These are phyloP conservation scores for Platynereis dumerilii DNA, from an alignment of 2,888 invertebrate species.

Conservation along the genomic window DNA sequence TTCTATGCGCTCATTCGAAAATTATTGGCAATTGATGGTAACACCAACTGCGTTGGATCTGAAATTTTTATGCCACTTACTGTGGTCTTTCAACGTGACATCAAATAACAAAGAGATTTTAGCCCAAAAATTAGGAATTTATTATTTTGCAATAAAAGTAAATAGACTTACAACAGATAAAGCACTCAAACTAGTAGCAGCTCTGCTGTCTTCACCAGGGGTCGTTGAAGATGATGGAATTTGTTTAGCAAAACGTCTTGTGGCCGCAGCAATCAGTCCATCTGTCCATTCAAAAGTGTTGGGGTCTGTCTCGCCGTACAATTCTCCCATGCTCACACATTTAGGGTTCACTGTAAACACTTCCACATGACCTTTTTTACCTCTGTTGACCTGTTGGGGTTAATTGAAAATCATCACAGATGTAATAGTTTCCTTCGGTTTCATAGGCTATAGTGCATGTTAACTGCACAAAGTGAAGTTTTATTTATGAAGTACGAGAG, in stretches of 20 bases:
- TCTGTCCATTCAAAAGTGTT: slow-evolving; percentile 63
- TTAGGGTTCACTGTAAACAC: slow-evolving; percentile 61
- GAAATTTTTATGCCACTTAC: too few relatives aligned
- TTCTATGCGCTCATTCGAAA: too few relatives aligned
- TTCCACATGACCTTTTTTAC: slow-evolving; percentile 59
- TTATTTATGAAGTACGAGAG: neutral
- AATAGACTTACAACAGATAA: slow-evolving; percentile 10
- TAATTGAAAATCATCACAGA: neutral
- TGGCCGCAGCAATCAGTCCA: slow-evolving; percentile 61
- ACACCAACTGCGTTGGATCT: too few relatives aligned
- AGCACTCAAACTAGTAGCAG: slow-evolving; percentile 14
- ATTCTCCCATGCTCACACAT: slow-evolving; percentile 59
- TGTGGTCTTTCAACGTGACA: too few relatives aligned
- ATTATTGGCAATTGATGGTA: too few relatives aligned
- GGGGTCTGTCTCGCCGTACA: slow-evolving; percentile 62
- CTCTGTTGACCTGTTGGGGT: slow-evolving; percentile 18
- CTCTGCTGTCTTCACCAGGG: slow-evolving; percentile 13
- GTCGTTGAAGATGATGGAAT: slow-evolving; percentile 1
- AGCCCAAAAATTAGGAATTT: too few relatives aligned
- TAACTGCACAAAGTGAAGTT: neutral
- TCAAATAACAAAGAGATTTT: too few relatives aligned
- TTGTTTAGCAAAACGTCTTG: slow-evolving; percentile 54
- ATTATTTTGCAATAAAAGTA: too few relatives aligned
- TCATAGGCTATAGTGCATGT: neutral
- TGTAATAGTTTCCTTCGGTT: neutral